Base-by-base conservation (phyloP, 2,888 invertebrate species). In the Patella depressa region DNA sequence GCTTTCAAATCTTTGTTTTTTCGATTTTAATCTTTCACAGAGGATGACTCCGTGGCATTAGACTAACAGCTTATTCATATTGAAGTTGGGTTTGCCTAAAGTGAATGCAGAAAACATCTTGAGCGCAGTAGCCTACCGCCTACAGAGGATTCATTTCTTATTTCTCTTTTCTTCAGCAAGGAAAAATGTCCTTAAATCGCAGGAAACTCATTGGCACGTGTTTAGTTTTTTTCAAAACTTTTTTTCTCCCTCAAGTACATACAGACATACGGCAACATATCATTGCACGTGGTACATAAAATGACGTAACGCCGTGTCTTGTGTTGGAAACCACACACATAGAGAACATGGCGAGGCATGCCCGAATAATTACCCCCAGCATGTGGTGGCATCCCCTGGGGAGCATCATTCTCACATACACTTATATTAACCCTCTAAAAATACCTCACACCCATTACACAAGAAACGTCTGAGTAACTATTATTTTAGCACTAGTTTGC, bases 371-470 rank as follows among this genome's bases (percentile, higher is more conserved):
- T 65, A 65, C 65, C 65, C 65, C 24, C 65, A 65, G 65, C 65
- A 65, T 65, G 65, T 65, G 65, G 65, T 65, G 24, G 24, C 19
- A 17, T 65, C 65, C 65, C 65, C 65, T 65, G 65, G 65, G 65
- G 65, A 65, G 65, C 19, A 24, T 65, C 65, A 24, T 65, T 65
- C 65, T 65, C 19, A 24, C 24, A 65, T 24, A 65, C 65, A 65
- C 65, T 65, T 65, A 65, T 65, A 24, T 65, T 24, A 65, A 65
- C 65, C 65, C 65, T 24, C 65, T 65, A 19, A 65, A 45, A 65
- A 65, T 65, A 65, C 65, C 65, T 65, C 65, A 65, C 65, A 65
- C 65, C 65, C 65, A 65, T 65, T 65, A 65, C 65, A 65, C 65
- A 19, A 65, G 65, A 65, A 65, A 24, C 12, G 65, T 24, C 65